Evolutionary conservation across 2,113 vertebrate species (phyloP).

Genomic region (Sinocyclocheilus maitianheensis): DNA sequence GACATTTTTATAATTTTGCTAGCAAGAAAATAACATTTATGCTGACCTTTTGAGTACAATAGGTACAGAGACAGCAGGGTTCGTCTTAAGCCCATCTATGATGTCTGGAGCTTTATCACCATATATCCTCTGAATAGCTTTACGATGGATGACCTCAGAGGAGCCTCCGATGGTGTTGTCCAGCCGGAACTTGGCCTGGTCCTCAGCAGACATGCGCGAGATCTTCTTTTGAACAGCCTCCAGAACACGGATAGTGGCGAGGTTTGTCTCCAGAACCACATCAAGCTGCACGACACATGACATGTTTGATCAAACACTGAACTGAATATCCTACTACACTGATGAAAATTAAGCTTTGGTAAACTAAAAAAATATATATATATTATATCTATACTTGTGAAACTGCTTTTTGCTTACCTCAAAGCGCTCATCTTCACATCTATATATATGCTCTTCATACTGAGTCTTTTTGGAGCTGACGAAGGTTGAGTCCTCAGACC

Average conservation of each 20-base stretch:
- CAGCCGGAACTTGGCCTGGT: constrained; percentile 93
- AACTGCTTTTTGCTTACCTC: constrained; percentile 77
- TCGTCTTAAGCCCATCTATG: constrained; percentile 94
- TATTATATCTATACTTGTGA: no score
- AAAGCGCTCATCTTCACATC: constrained; percentile 97
- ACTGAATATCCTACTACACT: not conserved
- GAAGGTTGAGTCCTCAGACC: constrained; percentile 98
- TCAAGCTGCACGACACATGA: constrained; percentile 80
- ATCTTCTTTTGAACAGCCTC: constrained; percentile 94
- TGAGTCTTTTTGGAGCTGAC: constrained; percentile 99
- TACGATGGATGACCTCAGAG: constrained; percentile 96
- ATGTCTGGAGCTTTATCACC: constrained; percentile 95
- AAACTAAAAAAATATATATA: no score
- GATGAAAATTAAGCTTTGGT: not conserved
- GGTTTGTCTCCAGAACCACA: constrained; percentile 95
- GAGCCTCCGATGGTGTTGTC: constrained; percentile 96
- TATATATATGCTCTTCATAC: constrained; percentile 98
- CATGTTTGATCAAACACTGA: not conserved
- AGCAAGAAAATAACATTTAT: not conserved
- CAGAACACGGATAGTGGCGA: constrained; percentile 92
- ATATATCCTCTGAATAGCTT: constrained; percentile 99
- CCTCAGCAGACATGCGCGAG: constrained; percentile 94
- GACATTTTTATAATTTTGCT: not conserved
- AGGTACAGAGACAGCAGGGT: constrained; percentile 63
- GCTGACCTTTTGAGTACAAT: constrained; percentile 94